These are phyloP conservation scores for Montipora efflorescens DNA, from an alignment of 64 coral and sea anemone species.

Conservation along the genomic window DNA sequence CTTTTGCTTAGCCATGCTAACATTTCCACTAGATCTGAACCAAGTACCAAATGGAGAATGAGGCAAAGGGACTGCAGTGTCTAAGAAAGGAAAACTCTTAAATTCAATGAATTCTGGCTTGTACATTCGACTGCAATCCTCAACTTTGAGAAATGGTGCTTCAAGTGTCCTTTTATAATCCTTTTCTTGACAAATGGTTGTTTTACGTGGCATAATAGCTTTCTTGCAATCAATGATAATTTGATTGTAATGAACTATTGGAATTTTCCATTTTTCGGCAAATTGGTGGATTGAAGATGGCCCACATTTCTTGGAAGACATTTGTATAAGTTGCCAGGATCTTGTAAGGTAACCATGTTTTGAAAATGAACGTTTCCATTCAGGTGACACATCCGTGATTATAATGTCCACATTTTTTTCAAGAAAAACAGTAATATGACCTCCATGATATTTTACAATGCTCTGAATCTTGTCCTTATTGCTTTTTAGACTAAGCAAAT, in stretches of 20 bases:
- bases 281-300: neutral
- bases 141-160: neutral
- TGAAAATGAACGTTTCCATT: neutral
- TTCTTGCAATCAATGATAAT: neutral
- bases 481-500: neutral
- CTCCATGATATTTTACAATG: neutral
- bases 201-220: neutral
- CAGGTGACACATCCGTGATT: neutral
- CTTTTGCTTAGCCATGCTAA: neutral
- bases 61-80: neutral
- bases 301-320: neutral
- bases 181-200: neutral
- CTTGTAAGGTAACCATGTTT: neutral
- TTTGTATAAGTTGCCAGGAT: neutral
- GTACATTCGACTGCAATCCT: neutral
- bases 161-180: neutral
- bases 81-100: neutral
- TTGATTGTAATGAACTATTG: neutral
- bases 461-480: neutral
- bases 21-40: neutral
- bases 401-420: neutral
- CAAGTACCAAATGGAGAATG: neutral
- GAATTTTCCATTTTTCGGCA: neutral
- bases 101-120: neutral
- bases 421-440: neutral